These are phyloP conservation scores for Tipula unca DNA, from an alignment of 2,888 invertebrate species.

Conservation along the genomic window DNA sequence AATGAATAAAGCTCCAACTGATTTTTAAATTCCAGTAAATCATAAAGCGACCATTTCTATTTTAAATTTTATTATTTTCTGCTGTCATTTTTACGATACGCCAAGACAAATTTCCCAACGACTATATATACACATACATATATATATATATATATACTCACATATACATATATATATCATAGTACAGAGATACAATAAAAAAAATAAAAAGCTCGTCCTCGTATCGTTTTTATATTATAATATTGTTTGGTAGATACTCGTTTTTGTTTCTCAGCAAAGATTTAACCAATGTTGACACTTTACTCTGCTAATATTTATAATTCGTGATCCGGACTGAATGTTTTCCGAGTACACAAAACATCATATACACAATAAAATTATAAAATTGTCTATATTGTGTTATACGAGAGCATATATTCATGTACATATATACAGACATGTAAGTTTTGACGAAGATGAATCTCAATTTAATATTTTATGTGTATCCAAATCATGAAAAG, in stretches of 20 bases:
- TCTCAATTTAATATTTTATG: neutral
- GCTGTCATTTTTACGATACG: neutral
- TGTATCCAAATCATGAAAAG: neutral
- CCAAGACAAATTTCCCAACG: neutral
- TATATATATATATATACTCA: no score
- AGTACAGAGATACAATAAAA: neutral
- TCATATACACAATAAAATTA: neutral
- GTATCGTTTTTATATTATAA: neutral
- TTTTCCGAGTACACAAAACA: slow-evolving; percentile 24
- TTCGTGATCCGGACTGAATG: slow-evolving; percentile 27
- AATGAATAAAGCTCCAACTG: no score
- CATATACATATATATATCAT: neutral
- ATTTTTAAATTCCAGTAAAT: no score
- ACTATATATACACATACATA: neutral
- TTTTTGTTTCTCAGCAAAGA: slow-evolving; percentile 24
- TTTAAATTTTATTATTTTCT: neutral
- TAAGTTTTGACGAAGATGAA: neutral
- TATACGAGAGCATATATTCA: neutral
- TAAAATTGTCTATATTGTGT: neutral
- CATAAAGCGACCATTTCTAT: no score
- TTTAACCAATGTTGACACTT: slow-evolving; percentile 27
- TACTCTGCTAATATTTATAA: slow-evolving; percentile 28
- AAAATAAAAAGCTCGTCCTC: neutral
- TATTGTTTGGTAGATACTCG: neutral
- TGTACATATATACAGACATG: neutral